A percentile compares a stretch with the other conserved stretches of the same genome.
phyloP scores from a whole-genome alignment of 2,797 vertebrate genomes.

The Enteromius thamalakanensis region DNA sequence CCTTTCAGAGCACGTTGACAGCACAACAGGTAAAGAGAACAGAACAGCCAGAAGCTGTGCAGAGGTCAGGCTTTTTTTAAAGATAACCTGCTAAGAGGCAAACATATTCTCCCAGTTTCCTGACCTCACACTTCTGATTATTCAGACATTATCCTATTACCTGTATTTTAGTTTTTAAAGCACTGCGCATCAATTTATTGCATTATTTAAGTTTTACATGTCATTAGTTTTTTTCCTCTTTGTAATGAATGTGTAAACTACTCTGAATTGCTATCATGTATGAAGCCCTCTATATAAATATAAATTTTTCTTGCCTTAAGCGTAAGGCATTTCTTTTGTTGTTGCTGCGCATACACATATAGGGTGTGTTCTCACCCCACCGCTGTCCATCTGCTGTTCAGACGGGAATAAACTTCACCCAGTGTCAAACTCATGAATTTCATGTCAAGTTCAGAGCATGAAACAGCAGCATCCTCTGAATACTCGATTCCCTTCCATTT shows the following conservation, averaged over 20 bases:
- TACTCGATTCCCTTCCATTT: not conserved
- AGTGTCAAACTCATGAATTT: constrained; percentile 30
- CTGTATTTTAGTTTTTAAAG: not conserved
- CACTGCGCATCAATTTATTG: not conserved
- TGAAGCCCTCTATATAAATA: not conserved
- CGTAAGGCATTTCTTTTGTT: not conserved
- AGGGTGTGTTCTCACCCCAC: not conserved
- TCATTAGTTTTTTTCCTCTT: not conserved
- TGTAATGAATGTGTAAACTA: not conserved
- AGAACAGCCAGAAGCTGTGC: constrained; percentile 22
- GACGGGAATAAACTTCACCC: constrained; percentile 37
- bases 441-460: constrained; percentile 3
- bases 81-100: not conserved
- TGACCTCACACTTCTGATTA: not conserved
- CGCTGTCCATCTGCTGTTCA: constrained; percentile 20
- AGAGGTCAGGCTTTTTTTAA: constrained; percentile 23
- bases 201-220: not conserved
- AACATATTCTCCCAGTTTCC: constrained; percentile 13
- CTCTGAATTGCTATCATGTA: not conserved
- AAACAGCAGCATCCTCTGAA: constrained; percentile 30
- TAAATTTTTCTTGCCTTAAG: not conserved
- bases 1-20: constrained; percentile 8
- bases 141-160: not conserved
- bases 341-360: not conserved
- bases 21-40: constrained; percentile 36